Conservation (phyloP, 2,113 vertebrate genomes). For the Cephalophus harveyi region DNA sequence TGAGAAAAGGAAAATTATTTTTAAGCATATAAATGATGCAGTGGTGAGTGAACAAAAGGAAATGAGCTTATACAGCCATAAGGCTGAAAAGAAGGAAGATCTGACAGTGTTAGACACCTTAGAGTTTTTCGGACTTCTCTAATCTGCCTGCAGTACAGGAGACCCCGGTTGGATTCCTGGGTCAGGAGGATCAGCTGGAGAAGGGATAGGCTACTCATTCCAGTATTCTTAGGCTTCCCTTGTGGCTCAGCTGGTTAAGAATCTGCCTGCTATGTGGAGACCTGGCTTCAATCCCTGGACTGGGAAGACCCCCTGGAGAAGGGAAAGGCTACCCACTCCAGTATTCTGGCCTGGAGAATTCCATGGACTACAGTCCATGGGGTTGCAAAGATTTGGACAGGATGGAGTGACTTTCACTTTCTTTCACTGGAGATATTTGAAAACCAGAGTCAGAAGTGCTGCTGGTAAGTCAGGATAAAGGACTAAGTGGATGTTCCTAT, state of each 20-base stretch:
- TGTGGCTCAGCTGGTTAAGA: neutral
- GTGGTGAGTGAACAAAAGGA: slow-evolving; percentile 8
- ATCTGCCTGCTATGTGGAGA: neutral
- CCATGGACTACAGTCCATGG: neutral
- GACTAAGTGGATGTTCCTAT: neutral
- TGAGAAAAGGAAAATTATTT: slow-evolving; percentile 39
- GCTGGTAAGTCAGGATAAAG: neutral
- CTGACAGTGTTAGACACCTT: neutral
- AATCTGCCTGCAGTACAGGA: neutral
- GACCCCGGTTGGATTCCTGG: neutral
- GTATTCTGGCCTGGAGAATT: neutral
- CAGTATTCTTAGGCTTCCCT: neutral
- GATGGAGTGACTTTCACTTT: neutral
- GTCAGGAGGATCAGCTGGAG: neutral
- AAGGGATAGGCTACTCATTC: neutral
- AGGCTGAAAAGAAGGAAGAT: neutral
- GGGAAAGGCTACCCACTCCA: neutral
- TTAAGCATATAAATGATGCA: neutral
- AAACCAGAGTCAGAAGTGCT: neutral
- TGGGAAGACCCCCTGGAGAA: neutral
- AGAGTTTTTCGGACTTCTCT: neutral
- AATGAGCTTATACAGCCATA: neutral
- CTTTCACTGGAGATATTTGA: neutral
- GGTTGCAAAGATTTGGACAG: neutral
- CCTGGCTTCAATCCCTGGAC: neutral